phyloP scores from a whole-genome alignment of 2,797 vertebrate species.

The Melanotaenia nigrans region DNA sequence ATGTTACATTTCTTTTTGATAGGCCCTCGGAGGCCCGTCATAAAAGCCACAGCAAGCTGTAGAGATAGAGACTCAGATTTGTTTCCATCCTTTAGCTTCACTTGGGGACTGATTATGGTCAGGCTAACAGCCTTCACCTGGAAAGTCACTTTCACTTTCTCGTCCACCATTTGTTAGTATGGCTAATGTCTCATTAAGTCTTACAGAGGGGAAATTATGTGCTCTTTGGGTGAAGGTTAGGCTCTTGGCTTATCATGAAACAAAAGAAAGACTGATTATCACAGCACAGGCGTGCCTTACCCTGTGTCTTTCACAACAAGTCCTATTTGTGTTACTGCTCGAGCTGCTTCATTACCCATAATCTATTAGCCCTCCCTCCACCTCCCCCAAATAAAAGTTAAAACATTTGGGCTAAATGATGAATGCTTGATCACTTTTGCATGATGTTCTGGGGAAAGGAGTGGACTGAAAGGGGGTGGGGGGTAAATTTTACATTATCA shows the following conservation, averaged over 20 bases:
- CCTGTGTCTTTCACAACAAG: slow-evolving; percentile 68
- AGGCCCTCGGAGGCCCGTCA: slow-evolving; percentile 70
- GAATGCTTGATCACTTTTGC: slow-evolving; percentile 71
- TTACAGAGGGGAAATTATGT: slow-evolving; percentile 74
- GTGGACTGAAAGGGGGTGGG: slow-evolving; percentile 55
- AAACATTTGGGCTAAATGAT: slow-evolving; percentile 77
- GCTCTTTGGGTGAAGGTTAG: slow-evolving; percentile 79
- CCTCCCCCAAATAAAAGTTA: slow-evolving; percentile 71
- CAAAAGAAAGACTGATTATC: slow-evolving; percentile 75
- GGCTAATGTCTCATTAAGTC: slow-evolving; percentile 81
- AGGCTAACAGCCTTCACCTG: slow-evolving; percentile 75
- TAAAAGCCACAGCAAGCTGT: slow-evolving; percentile 82
- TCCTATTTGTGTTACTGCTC: slow-evolving; percentile 72
- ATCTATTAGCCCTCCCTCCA: slow-evolving; percentile 70
- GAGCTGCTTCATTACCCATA: slow-evolving; percentile 76
- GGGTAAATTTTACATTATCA: slow-evolving; percentile 75
- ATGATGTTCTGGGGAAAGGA: slow-evolving; percentile 49
- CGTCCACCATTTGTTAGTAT: slow-evolving; percentile 75
- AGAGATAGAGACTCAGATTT: slow-evolving; percentile 71
- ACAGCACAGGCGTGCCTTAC: slow-evolving; percentile 39
- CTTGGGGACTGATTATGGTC: slow-evolving; percentile 78
- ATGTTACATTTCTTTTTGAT: slow-evolving; percentile 64
- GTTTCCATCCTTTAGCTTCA: slow-evolving; percentile 78
- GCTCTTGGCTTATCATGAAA: slow-evolving; percentile 70
- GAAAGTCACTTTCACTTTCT: slow-evolving; percentile 80